Conservation (phyloP, 2,113 vertebrate genomes). For the Coturnix japonica region DNA sequence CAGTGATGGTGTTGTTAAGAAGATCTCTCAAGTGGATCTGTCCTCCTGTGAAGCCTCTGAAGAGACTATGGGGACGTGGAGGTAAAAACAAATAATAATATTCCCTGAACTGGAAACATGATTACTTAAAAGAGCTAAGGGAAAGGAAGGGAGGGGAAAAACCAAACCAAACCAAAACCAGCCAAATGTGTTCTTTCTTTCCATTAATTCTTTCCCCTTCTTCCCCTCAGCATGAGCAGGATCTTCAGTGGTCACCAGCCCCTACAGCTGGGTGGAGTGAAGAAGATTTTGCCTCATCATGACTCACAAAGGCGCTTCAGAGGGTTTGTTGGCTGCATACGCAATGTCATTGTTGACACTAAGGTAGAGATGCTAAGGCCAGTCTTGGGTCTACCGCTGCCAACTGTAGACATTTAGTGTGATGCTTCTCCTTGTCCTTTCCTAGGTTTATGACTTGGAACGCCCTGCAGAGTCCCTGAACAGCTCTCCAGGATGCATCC, state of each 20-base stretch:
- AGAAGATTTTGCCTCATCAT: constrained; percentile 69
- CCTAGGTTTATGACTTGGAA: constrained; percentile 86
- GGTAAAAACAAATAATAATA: constrained; percentile 71
- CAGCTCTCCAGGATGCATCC: constrained; percentile 81
- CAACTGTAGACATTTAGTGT: not conserved
- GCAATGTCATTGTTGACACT: constrained; percentile 84
- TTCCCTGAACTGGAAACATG: not conserved
- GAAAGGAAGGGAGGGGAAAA: not conserved
- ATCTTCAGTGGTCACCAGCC: constrained; percentile 85
- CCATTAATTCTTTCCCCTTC: not conserved
- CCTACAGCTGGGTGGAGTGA: constrained; percentile 88
- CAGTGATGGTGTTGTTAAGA: constrained; percentile 50
- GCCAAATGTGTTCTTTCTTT: not conserved
- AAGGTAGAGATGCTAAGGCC: constrained; percentile 75
- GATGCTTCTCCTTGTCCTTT: not conserved
- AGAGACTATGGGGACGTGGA: constrained; percentile 80
- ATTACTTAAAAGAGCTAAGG: not conserved
- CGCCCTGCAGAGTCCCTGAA: constrained; percentile 85
- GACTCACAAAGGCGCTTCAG: constrained; percentile 68
- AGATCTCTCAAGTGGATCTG: constrained; percentile 70
- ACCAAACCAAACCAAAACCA: not conserved
- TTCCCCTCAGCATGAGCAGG: constrained; percentile 44
- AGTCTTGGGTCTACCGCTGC: not conserved
- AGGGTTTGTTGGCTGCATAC: constrained; percentile 86
- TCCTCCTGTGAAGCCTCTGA: constrained; percentile 83